Percentiles rank a stretch among this genome's conserved stretches.
These are phyloP conservation scores for Zaprionus ghesquierei DNA, from an alignment of 1,140 invertebrate genomes.

Conservation along the genomic window DNA sequence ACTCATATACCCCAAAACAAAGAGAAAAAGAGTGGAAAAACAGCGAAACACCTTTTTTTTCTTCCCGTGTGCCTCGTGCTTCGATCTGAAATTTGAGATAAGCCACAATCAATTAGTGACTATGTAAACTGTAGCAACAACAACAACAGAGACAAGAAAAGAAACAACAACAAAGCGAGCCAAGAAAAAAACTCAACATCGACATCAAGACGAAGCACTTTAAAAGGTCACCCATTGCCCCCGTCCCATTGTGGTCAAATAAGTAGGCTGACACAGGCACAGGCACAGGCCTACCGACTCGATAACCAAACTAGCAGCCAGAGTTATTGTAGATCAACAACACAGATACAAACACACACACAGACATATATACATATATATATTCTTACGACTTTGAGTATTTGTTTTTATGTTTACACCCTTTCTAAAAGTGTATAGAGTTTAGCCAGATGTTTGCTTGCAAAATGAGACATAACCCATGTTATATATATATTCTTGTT, in stretches of 20 bases:
- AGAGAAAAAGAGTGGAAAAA: not conserved
- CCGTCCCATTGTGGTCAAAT: slow-evolving; percentile 53
- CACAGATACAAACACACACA: slow-evolving; percentile 5
- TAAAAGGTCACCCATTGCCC: slow-evolving; percentile 2
- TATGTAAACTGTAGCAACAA: slow-evolving; percentile 61
- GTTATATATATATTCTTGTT: no score
- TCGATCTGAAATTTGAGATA: slow-evolving; percentile 73
- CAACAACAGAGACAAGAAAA: not conserved
- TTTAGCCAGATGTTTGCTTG: no score
- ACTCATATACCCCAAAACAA: not conserved
- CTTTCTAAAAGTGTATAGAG: not conserved
- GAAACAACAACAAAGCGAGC: not conserved
- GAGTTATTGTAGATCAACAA: slow-evolving; percentile 15
- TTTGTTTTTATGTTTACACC: slow-evolving; percentile 26
- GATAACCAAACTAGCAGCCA: slow-evolving; percentile 4
- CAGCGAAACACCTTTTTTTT: slow-evolving; percentile 6
- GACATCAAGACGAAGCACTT: slow-evolving; percentile 10
- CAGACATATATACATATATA: slow-evolving; percentile 1
- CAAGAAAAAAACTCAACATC: not conserved
- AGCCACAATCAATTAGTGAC: slow-evolving; percentile 70
- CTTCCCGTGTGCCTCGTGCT: slow-evolving; percentile 34
- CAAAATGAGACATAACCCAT: no score
- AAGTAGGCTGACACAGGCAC: slow-evolving; percentile 64
- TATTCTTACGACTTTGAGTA: slow-evolving; percentile 11
- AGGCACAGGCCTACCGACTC: slow-evolving; percentile 27